These are phyloP conservation scores for Acyrthosiphon pisum DNA, from an alignment of 1,140 invertebrate species.

Conservation along the genomic window DNA sequence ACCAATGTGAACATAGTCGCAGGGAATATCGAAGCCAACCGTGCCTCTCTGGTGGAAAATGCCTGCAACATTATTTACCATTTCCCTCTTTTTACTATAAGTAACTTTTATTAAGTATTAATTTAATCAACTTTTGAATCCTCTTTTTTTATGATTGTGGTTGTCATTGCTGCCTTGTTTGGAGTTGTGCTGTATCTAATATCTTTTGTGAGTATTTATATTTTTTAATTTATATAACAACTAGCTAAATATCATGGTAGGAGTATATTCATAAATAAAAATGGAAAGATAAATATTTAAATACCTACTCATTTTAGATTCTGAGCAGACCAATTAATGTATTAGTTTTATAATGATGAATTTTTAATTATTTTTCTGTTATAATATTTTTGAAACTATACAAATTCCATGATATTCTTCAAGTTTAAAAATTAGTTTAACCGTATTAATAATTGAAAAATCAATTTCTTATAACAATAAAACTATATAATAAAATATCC, in stretches of 20 bases:
- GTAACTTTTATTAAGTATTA: constrained; percentile 53
- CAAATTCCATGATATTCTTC: no score
- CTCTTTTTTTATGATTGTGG: constrained; percentile 67
- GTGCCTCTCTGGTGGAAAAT: constrained; percentile 89
- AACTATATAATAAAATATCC: no score
- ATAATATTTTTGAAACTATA: no score
- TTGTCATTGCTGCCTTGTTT: constrained; percentile 86
- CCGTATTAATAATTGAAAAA: no score
- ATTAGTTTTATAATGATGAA: neutral
- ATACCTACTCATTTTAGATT: no score
- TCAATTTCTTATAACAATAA: no score
- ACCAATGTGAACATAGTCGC: constrained; percentile 75
- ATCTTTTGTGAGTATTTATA: constrained; percentile 74
- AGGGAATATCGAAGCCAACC: constrained; percentile 78
- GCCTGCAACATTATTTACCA: constrained; percentile 82
- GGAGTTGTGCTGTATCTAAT: constrained; percentile 92
- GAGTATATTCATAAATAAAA: no score
- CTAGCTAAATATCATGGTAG: no score
- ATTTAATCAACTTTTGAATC: neutral
- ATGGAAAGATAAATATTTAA: no score
- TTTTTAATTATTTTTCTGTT: neutral
- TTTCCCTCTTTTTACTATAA: constrained; percentile 83
- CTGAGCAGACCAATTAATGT: neutral
- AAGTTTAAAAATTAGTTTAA: no score
- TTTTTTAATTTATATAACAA: no score